These are phyloP conservation scores for Drosophila kepulauana DNA, from an alignment of 1,140 invertebrate species.

Conservation along the genomic window DNA sequence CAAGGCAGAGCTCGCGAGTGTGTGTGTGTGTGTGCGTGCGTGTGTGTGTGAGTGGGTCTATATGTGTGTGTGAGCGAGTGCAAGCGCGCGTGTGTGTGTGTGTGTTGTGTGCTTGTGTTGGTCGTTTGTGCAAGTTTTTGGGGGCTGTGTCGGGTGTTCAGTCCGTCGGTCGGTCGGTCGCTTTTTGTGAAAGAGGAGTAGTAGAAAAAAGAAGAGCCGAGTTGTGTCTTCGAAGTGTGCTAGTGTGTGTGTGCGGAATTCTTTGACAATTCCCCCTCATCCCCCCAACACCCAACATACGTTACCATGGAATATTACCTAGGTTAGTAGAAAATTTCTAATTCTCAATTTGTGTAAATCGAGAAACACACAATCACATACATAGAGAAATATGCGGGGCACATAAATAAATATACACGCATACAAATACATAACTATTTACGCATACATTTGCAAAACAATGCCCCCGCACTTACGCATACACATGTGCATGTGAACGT, in stretches of 20 bases:
- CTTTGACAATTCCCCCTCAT: constrained; percentile 64
- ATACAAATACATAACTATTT: constrained; percentile 20
- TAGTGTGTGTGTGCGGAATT: constrained; percentile 75
- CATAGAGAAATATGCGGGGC: constrained; percentile 26
- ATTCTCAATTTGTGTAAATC: constrained; percentile 42
- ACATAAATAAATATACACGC: constrained; percentile 34
- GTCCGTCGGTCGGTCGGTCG: too few species aligned
- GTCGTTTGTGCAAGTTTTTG: constrained; percentile 53
- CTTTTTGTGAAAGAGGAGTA: constrained; percentile 49
- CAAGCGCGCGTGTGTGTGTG: constrained; percentile 48
- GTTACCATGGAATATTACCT: constrained; percentile 83
- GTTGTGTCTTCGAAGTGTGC: constrained; percentile 47
- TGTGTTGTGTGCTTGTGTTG: constrained; percentile 51
- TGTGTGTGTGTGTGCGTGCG: constrained; percentile 42
- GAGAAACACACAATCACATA: constrained; percentile 5
- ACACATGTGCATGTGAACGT: constrained; percentile 1
- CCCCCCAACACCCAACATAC: constrained; percentile 56
- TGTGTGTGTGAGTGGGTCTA: constrained; percentile 35
- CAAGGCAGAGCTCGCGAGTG: constrained; percentile 39
- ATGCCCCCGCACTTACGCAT: constrained; percentile 26
- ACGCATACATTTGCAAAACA: constrained; percentile 18
- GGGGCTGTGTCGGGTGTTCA: constrained; percentile 50
- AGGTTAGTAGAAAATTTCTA: constrained; percentile 71
- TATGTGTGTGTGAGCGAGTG: constrained; percentile 47
- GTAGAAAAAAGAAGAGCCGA: constrained; percentile 62